Evolutionary conservation across 2,888 invertebrate genomes (phyloP).

Genomic region (Hymenopus coronatus): DNA sequence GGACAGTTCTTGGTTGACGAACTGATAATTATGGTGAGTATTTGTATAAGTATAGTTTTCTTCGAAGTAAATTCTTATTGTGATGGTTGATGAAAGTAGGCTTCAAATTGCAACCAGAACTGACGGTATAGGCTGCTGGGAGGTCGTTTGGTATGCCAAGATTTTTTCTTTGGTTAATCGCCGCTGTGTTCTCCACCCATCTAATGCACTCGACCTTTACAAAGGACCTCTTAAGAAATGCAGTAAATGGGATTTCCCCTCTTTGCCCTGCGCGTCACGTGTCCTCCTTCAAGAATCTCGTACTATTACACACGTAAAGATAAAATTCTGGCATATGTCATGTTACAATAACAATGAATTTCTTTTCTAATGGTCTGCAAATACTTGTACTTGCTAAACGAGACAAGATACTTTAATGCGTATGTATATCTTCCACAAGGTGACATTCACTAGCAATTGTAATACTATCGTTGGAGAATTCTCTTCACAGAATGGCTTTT

Average conservation of each 20-base stretch:
- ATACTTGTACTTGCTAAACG: too few relatives aligned
- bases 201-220: background rate
- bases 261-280: background rate
- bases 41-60: too few relatives aligned
- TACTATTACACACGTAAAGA: background rate
- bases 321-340: too few relatives aligned
- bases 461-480: too few relatives aligned
- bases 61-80: background rate
- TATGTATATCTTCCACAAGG: too few relatives aligned
- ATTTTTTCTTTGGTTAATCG: background rate
- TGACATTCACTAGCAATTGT: too few relatives aligned
- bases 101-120: background rate
- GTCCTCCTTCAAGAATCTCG: background rate
- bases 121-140: background rate
- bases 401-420: too few relatives aligned
- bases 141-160: background rate
- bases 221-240: background rate
- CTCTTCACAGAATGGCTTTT: too few relatives aligned
- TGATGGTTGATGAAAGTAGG: background rate
- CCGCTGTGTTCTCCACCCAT: background rate
- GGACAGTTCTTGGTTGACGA: too few relatives aligned
- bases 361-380: background rate
- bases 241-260: background rate
- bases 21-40: too few relatives aligned
- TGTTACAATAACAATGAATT: background rate